Conservation (phyloP, 2,888 invertebrate genomes). For the Carcina quercana region DNA sequence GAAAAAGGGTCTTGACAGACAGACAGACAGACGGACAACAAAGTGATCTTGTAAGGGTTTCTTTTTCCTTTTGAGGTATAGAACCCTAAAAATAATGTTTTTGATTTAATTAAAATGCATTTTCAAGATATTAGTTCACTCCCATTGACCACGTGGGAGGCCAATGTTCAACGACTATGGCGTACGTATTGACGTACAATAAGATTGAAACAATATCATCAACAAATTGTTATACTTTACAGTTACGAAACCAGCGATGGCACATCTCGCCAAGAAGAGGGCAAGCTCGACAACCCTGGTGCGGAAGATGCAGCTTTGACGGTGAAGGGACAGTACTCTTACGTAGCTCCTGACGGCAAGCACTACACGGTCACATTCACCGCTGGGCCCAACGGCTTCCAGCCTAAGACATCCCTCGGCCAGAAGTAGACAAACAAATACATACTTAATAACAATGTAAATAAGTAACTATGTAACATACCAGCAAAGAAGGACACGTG, state of each 20-base stretch:
- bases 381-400: slow-evolving; percentile 78
- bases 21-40: too few relatives aligned
- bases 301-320: slow-evolving; percentile 77
- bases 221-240: slow-evolving; percentile 16
- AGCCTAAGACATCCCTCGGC: slow-evolving; percentile 68
- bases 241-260: slow-evolving; percentile 81
- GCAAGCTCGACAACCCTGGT: slow-evolving; percentile 77
- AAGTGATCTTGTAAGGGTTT: too few relatives aligned
- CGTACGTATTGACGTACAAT: slow-evolving; percentile 18
- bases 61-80: too few relatives aligned
- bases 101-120: too few relatives aligned
- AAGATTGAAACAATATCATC: too few relatives aligned
- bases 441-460: background rate
- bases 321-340: slow-evolving; percentile 77
- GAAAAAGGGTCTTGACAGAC: too few relatives aligned
- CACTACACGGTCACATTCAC: slow-evolving; percentile 77
- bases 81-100: too few relatives aligned
- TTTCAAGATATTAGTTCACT: too few relatives aligned
- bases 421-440: slow-evolving; percentile 24
- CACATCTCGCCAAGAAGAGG: slow-evolving; percentile 77
- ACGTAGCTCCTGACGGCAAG: slow-evolving; percentile 78
- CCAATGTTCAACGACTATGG: slow-evolving; percentile 12
- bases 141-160: slow-evolving; percentile 10
- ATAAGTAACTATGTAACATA: background rate
- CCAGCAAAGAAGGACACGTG: slow-evolving; percentile 6